Base-by-base conservation (phyloP, 2,113 vertebrate species). In the Halcyon malimbica region DNA sequence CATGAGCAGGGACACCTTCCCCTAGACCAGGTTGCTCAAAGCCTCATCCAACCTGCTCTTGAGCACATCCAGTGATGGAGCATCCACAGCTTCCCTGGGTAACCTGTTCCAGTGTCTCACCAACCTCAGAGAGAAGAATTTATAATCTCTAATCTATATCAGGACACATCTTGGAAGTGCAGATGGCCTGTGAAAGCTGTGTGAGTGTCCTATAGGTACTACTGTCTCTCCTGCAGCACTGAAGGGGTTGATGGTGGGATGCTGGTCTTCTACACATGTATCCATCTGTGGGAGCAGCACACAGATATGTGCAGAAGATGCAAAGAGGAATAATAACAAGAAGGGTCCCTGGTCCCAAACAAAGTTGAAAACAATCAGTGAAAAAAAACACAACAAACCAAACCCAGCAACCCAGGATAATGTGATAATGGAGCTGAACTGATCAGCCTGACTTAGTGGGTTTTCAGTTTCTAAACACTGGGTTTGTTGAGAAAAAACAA, bases 261-360 rank as follows among this genome's bases (percentile, higher is more conserved):
- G 1, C 33, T 1, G 2, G 16, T 23, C 51, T 64, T 41, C 44
- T 29, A 12, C 5, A 2, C 1, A 2, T 1, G 1, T 15, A 31
- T 9, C 48, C 6, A 4, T 24, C 42, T 25, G 20, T 13, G 29
- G 59, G 33, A 68, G 37, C 33, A 41, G 37, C 82, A 33, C 64
- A 46, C 59, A 67, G 51, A 48, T 1, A 18, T 12, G 28, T 53
- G 42, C 46, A 56, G 41, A 25, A 53, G 42, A 75, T 23, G 62
- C 29, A 48, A 17, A 62, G 35, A 24, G 35, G 5, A 82, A n/a
- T 33, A 69, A 67, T 8, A 14, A 39, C 20, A 59, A 17, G 20
- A 51, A 63, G 6, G 23, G 50, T 13, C 11, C 23, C 25, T 48
- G 33, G 37, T 48, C 56, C 39, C 73, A 70, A 23, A 33, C 5